Base-by-base conservation (phyloP, 2,888 invertebrate genomes). In the Eulithis prunata region DNA sequence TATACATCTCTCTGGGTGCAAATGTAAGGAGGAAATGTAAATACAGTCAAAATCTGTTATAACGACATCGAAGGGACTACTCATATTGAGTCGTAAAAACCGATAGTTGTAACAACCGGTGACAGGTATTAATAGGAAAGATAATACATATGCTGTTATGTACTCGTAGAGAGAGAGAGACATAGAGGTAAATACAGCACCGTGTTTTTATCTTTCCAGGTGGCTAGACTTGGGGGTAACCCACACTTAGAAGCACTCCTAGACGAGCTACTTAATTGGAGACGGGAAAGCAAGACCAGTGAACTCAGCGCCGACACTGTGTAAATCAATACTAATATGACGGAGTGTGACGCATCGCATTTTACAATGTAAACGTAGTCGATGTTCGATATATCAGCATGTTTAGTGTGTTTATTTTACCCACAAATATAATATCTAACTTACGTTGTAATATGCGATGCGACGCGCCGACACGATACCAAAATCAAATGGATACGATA, bases 181-280 rank as follows among this genome's bases (percentile, higher is more conserved):
- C n/a, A n/a, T n/a, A n/a, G n/a, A n/a, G n/a, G n/a, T n/a, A n/a
- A n/a, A n/a, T n/a, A n/a, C n/a, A n/a, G n/a, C n/a, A n/a, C n/a
- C n/a, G n/a, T n/a, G n/a, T n/a, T n/a, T n/a, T n/a, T n/a, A n/a
- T n/a, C n/a, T 32, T 32, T 45, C 12, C 53, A 95, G 95, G 94
- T 95, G 46, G 85, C 94, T 7, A 94, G 94, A 60, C 93, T 98
- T 11, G 98, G 98, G 11, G 96, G 96, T 4, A 98, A 98, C 89
- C 96, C 97, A 1, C 94, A 95, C 62, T 94, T 98, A 88, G 95
- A 96, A 72, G 92, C 95, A 7, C 88, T 98, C n/a, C 88, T 98
- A 5, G 96, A 97, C 78, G 96, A 96, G 74, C 85, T 97, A 43
- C 83, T 95, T 3, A 95, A 93, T 69, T 96, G 96, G 96, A 84